phyloP scores from a whole-genome alignment of 2,797 vertebrate genomes.

The Galaxias olidus region DNA sequence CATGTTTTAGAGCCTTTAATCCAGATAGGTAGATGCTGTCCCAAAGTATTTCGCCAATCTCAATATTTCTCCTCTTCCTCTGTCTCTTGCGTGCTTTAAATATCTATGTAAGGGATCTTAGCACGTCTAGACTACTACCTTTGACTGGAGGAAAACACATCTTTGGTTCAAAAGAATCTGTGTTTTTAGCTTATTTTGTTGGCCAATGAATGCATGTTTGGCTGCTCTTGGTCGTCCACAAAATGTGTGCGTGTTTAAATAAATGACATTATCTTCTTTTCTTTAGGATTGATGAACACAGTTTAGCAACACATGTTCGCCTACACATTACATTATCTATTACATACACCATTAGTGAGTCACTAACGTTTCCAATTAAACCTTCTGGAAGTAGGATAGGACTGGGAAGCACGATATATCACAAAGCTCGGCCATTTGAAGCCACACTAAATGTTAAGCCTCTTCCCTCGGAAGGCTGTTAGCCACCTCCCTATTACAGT shows the following conservation, averaged over 20 bases:
- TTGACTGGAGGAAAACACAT: too few relatives aligned
- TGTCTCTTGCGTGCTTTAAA: constrained; percentile 37
- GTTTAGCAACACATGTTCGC: constrained; percentile 65
- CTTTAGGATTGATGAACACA: constrained; percentile 58
- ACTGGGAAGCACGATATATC: constrained; percentile 61
- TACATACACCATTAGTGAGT: constrained; percentile 71
- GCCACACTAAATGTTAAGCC: constrained; percentile 36
- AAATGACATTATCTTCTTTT: not conserved
- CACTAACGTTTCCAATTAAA: constrained; percentile 63
- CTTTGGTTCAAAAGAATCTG: too few relatives aligned
- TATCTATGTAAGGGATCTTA: not conserved
- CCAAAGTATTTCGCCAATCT: constrained; percentile 1
- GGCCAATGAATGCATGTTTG: too few relatives aligned
- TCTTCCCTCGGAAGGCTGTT: constrained; percentile 46
- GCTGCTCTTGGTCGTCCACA: too few relatives aligned
- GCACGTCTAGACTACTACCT: not conserved
- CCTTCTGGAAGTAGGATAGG: constrained; percentile 71
- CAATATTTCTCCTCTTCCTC: constrained; percentile 67
- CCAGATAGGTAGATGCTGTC: constrained; percentile 69
- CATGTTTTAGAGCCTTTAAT: constrained; percentile 75
- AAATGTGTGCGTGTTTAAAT: too few relatives aligned
- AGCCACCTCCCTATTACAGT: constrained; percentile 54
- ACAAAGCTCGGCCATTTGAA: constrained; percentile 46
- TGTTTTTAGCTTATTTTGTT: too few relatives aligned
- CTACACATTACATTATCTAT: constrained; percentile 68